Conservation (phyloP, 1,140 invertebrate species). For the Nylanderia fulva region DNA sequence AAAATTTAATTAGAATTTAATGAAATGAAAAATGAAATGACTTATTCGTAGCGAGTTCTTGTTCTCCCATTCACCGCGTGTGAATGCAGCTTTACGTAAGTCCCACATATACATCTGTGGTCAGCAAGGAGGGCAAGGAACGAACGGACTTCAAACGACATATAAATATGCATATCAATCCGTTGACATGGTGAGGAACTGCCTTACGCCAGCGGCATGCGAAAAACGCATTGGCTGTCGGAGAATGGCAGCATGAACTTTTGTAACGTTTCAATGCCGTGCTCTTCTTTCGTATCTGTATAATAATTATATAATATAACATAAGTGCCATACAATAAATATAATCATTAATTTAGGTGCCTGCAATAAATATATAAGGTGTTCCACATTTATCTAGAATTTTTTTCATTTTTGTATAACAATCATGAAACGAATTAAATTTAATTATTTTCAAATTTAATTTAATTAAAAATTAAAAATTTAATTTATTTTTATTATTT, state of each 20-base stretch:
- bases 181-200: slow-evolving; percentile 4
- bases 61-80: not conserved
- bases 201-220: slow-evolving; percentile 38
- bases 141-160: not conserved
- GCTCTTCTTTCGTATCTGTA: not conserved
- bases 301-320: no score
- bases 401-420: not conserved
- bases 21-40: no score
- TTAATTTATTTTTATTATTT: no score
- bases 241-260: slow-evolving; percentile 61
- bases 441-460: no score
- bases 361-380: not conserved
- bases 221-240: slow-evolving; percentile 2
- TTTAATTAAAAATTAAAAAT: no score
- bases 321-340: no score
- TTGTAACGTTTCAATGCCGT: slow-evolving; percentile 29
- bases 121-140: not conserved
- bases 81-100: not conserved
- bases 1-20: no score
- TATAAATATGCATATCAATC: slow-evolving; percentile 39
- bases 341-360: no score
- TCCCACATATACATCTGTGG: slow-evolving; percentile 27
- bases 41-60: not conserved
- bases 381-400: not conserved
- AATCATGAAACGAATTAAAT: not conserved